phyloP scores from a whole-genome alignment of 2,113 vertebrate species.

The Mobula birostris region DNA sequence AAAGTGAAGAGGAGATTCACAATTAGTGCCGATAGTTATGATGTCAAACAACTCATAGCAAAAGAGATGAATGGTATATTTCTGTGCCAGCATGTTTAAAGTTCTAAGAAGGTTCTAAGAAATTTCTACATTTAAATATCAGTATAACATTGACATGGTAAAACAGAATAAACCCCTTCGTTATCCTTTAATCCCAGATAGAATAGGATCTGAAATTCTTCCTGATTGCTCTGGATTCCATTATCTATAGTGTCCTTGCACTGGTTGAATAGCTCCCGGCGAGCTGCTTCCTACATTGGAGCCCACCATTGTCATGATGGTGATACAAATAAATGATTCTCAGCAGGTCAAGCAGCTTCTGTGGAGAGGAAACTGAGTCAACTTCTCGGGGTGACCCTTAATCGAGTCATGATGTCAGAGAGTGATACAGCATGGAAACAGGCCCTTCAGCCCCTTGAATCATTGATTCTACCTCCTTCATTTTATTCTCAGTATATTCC shows the following conservation, averaged over 20 bases:
- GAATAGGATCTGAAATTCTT: not conserved
- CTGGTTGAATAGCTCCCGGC: not conserved
- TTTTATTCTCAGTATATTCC: too few species aligned
- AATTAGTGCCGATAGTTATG: not conserved
- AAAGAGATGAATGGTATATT: not conserved
- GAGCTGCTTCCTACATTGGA: not conserved
- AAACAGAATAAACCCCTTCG: not conserved
- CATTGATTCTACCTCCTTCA: too few species aligned
- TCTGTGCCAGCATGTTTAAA: not conserved
- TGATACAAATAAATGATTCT: too few species aligned
- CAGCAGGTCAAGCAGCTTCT: too few species aligned
- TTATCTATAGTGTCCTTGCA: too few species aligned
- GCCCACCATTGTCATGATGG: too few species aligned
- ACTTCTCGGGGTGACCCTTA: too few species aligned
- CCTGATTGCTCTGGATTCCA: too few species aligned
- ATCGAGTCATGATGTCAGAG: too few species aligned
- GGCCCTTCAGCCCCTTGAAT: too few species aligned
- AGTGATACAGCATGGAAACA: too few species aligned
- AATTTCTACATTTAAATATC: not conserved
- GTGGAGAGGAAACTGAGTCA: too few species aligned
- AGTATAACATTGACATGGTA: not conserved
- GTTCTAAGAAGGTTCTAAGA: not conserved
- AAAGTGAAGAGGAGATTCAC: not conserved
- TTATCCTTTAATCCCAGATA: not conserved
- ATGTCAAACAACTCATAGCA: not conserved